Evolutionary conservation across 2,888 invertebrate species (phyloP).

Genomic region (Drosophila yooni): DNA sequence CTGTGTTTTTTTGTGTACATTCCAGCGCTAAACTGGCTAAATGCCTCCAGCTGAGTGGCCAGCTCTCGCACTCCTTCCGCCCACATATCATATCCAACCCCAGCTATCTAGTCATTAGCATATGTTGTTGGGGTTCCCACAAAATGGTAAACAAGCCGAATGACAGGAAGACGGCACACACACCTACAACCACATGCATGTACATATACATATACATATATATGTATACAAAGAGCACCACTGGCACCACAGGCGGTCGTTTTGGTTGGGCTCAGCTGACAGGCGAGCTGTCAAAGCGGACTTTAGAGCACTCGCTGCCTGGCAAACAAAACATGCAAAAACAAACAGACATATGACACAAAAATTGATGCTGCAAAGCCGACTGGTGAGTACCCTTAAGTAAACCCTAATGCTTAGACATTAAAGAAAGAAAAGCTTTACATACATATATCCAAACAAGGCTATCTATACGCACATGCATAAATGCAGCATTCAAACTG

Average conservation of each 20-base stretch:
- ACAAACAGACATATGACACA: slow-evolving; percentile 24
- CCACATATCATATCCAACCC: background rate
- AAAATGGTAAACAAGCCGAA: slow-evolving; percentile 57
- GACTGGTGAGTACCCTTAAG: slow-evolving; percentile 12
- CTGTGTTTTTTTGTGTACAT: slow-evolving; percentile 13
- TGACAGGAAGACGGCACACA: slow-evolving; percentile 13
- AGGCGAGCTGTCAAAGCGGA: slow-evolving; percentile 78
- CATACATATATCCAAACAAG: background rate
- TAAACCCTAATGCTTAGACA: background rate
- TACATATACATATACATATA: background rate
- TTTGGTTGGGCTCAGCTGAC: slow-evolving; percentile 68
- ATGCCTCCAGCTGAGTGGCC: slow-evolving; percentile 59
- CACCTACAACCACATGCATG: background rate
- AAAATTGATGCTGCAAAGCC: background rate
- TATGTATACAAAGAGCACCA: background rate
- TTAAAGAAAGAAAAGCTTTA: background rate
- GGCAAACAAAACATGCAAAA: slow-evolving; percentile 69
- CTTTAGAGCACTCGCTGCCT: slow-evolving; percentile 73
- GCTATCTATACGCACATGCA: background rate
- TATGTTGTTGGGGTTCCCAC: slow-evolving; percentile 72
- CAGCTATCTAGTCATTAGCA: slow-evolving; percentile 66
- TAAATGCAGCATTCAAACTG: background rate
- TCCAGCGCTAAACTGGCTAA: slow-evolving; percentile 61
- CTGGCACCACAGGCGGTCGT: slow-evolving; percentile 47
- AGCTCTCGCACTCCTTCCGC: slow-evolving; percentile 4